Evolutionary conservation across 2,113 vertebrate species (phyloP), one percentile per base, ranked within the genome.

Genomic region (Lepus americanus): DNA sequence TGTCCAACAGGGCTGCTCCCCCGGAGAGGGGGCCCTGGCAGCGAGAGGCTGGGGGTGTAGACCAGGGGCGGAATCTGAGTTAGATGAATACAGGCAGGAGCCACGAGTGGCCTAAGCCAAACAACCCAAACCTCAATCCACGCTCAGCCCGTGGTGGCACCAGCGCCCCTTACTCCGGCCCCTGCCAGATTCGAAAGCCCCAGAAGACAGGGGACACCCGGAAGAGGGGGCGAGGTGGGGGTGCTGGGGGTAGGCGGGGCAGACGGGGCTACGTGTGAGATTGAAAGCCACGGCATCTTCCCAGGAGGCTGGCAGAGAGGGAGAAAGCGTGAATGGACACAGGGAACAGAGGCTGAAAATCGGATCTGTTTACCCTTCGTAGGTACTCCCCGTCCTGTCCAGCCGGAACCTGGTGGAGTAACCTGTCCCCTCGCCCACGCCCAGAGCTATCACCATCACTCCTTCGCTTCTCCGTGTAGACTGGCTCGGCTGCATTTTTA

Each of bases 331-430:
- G 12, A 10, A 36, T 39, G 31, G 3, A 16, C n/a, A 29, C 16
- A 33, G 61, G 49, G 19, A 9, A 4, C 27, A 11, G 49, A 22
- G 23, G 12, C 29, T 8, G 5, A 19, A 66, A 27, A 3, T 5
- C 44, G 2, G 27, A 5, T 6, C 44, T 44, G 44, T 44, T 44
- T 44, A 44, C 44, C 44, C 44, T 44, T 44, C 6, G 44, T 7
- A 44, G 44, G 44, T 9, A 44, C 44, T 44, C 44, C 44, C 44
- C 44, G 1, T 44, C 44, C 44, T 44, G 44, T 7, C 6, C 44
- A 44, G 44, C 44, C 44, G 6, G 6, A 53, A 25, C 12, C 36
- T 23, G 0, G 0, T 2, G 25, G 11, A 13, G 23, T 1, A 3
- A 12, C n/a, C 25, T 13, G 0, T 11, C 20, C 73, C 20, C 49